Conservation (phyloP, 2,113 vertebrate genomes). For the Stegostoma tigrinum region DNA sequence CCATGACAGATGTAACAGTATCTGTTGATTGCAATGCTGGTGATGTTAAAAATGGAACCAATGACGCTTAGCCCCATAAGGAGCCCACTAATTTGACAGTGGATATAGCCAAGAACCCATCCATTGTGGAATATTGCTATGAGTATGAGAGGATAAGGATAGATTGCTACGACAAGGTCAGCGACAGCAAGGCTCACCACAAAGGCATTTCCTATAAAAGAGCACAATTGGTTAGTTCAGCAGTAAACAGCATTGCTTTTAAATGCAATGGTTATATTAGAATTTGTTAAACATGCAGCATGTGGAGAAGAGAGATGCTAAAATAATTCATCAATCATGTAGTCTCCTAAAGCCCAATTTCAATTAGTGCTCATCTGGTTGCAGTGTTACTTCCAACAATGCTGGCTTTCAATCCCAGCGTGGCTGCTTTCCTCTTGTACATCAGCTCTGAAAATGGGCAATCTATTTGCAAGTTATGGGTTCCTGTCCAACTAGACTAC, state of each 20-base stretch:
- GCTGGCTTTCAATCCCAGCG: too few species aligned
- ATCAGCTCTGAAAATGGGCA: neutral
- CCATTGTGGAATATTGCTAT: conserved; percentile 65
- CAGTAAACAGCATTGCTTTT: neutral
- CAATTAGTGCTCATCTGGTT: neutral
- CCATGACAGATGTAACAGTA: conserved; percentile 76
- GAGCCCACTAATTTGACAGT: conserved; percentile 72
- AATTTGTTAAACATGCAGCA: neutral
- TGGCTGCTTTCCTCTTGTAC: neutral
- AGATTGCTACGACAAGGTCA: conserved; percentile 67
- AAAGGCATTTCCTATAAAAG: conserved; percentile 65
- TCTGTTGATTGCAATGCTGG: conserved; percentile 68
- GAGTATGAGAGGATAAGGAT: conserved; percentile 67
- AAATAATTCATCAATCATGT: neutral
- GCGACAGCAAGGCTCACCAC: conserved; percentile 71
- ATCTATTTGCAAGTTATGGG: neutral
- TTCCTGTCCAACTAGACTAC: neutral
- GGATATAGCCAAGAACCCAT: conserved; percentile 67
- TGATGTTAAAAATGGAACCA: conserved; percentile 74
- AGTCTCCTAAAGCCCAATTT: neutral
- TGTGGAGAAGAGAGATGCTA: neutral
- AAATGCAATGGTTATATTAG: neutral
- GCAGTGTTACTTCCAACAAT: neutral
- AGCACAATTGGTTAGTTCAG: neutral
- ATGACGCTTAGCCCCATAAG: conserved; percentile 73